Evolutionary conservation across 23 tunicate species (phyloP).

Genomic region (Ciona savignyi): DNA sequence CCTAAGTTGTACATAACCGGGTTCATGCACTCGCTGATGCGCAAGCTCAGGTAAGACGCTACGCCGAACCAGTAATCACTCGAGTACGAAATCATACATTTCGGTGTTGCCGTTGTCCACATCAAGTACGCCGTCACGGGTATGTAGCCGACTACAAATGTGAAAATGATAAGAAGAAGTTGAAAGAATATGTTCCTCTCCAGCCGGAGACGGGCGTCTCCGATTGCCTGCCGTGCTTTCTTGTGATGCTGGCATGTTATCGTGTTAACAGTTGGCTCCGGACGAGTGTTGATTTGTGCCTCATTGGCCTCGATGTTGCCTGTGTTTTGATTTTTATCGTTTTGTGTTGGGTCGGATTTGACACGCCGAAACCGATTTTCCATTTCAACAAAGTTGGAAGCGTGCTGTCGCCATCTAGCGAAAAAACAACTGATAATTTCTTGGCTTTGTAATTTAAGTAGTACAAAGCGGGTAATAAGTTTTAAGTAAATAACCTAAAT

Average conservation of each 20-base stretch:
- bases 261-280: not conserved
- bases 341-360: no score
- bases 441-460: not conserved
- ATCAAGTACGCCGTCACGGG: conserved; percentile 57
- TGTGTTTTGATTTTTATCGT: no score
- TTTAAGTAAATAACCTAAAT: no score
- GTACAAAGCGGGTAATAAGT: no score
- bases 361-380: no score
- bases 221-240: not conserved
- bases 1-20: conserved; percentile 91
- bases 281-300: no score
- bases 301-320: no score
- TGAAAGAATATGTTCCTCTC: conserved; percentile 38
- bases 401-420: not conserved
- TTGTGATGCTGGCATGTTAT: not conserved
- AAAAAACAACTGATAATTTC: not conserved
- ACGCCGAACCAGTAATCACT: conserved; percentile 91
- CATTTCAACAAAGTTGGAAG: not conserved
- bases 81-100: not conserved
- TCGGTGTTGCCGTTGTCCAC: conserved; percentile 50
- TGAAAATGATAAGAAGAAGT: conserved; percentile 42
- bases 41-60: conserved; percentile 55
- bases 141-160: conserved; percentile 58
- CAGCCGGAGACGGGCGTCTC: not conserved
- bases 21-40: conserved; percentile 83